Base-by-base conservation (phyloP, 53 echinoderm and acorn worm species). In the Luidia sarsii region DNA sequence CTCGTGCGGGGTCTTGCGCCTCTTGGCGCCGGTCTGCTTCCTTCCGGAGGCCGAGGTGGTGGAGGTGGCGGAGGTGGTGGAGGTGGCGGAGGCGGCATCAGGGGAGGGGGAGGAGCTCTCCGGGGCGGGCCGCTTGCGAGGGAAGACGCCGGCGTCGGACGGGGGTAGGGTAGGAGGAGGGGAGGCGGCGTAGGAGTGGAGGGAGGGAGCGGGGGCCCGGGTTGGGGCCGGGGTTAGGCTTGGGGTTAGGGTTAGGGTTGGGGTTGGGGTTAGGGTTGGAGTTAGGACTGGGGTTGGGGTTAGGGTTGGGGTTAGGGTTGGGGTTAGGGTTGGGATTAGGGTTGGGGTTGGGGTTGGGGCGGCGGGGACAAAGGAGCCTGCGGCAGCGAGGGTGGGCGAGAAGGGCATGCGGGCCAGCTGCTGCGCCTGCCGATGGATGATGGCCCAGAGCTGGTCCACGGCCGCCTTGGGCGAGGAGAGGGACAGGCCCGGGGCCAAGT, bases 1-100 rank as follows among this genome's bases (percentile, higher is more conserved):
- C n/a, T 83, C 60, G 50, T 82, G 83, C 19, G 83, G 88, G 38
- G 64, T 75, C 63, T 88, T 88, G 20, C 88, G 82, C 32, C 68
- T 74, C 29, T 85, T 66, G 9, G 80, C 65, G 19, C 65, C 80
- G 0, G 51, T 52, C 25, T 27, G 57, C 62, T 67, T 53, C 31
- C 18, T 33, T 21, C 7, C 25, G 60, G 50, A 50, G 15, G 48
- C 86, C 45, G 35, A n/a, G n/a, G n/a, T n/a, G n/a, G n/a, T 53
- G 39, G 28, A 22, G 10, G 35, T 6, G 11, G 41, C 6, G 6
- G 6, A 7, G 41, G 41, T 7, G 6, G 41, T 7, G 11, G 41
- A n/a, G n/a, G n/a, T n/a, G n/a, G n/a, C 2, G 70, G 61, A 30
- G 60, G 63, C 22, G 64, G 68, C 64, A 41, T 87, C 72, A 30